Evolutionary conservation across 2,888 invertebrate species (phyloP).

Genomic region (Catocala fraxini): DNA sequence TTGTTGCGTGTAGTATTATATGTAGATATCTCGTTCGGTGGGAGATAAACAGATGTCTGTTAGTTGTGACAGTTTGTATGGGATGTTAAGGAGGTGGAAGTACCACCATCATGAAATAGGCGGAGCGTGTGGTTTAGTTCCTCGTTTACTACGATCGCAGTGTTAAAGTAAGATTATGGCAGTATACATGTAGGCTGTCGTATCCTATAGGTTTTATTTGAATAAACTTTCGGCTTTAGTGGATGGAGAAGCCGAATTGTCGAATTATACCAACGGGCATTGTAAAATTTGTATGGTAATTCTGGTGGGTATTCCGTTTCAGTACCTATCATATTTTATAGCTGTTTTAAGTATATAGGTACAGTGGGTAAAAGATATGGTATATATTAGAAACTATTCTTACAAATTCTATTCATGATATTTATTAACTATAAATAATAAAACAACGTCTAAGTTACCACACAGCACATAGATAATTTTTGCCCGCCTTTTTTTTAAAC

Average conservation of each 20-base stretch:
- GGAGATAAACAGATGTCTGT: slow-evolving; percentile 83
- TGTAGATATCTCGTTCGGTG: slow-evolving; percentile 83
- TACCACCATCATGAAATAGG: slow-evolving; percentile 86
- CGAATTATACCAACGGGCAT: slow-evolving; percentile 36
- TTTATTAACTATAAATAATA: too few relatives aligned
- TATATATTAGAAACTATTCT: slow-evolving; percentile 4
- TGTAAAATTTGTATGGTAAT: slow-evolving; percentile 45
- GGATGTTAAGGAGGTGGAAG: slow-evolving; percentile 65
- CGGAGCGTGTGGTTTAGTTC: slow-evolving; percentile 69
- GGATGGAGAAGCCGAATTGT: slow-evolving; percentile 38
- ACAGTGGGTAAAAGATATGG: background rate
- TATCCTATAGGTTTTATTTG: slow-evolving; percentile 51
- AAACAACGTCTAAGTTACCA: too few relatives aligned
- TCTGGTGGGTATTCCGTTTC: slow-evolving; percentile 26
- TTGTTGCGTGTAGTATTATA: slow-evolving; percentile 78
- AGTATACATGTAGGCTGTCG: slow-evolving; percentile 50
- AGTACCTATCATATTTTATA: slow-evolving; percentile 26
- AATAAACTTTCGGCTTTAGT: slow-evolving; percentile 48
- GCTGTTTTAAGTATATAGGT: slow-evolving; percentile 7
- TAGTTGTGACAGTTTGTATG: slow-evolving; percentile 72
- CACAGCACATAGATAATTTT: too few relatives aligned
- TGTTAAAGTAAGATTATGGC: slow-evolving; percentile 60
- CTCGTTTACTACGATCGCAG: slow-evolving; percentile 56
- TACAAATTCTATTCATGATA: too few relatives aligned
- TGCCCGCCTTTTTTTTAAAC: too few relatives aligned